A percentile compares a stretch with the other conserved stretches of the same genome.
Conservation (phyloP, 2,888 invertebrate genomes). For the Drosophila incognita region DNA sequence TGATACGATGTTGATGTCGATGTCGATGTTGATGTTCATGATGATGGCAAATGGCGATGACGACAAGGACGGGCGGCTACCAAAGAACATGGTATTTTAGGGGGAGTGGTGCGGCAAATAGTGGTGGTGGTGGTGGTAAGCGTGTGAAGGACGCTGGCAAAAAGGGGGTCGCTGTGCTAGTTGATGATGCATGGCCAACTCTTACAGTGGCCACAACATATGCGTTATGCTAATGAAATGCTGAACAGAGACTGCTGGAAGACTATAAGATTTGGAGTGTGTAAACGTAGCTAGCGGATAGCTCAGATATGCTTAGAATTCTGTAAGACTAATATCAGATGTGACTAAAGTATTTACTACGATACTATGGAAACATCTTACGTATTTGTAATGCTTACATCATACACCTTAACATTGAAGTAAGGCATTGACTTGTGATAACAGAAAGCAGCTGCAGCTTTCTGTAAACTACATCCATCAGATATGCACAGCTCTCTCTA, state of each 20-base stretch:
- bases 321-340: not conserved
- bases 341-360: rapidly evolving
- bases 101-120: not conserved
- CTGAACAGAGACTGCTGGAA: too few relatives aligned
- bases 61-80: constrained; percentile 1
- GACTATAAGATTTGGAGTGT: not conserved
- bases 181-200: not conserved
- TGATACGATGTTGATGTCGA: constrained; percentile 52
- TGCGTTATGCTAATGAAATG: not conserved
- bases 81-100: not conserved
- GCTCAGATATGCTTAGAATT: not conserved
- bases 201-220: constrained; percentile 35
- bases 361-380: not conserved
- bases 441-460: too few relatives aligned
- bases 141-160: constrained; percentile 45
- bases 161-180: constrained; percentile 13
- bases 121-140: constrained; percentile 20
- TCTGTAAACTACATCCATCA: not conserved
- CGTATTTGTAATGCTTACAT: not conserved
- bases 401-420: not conserved
- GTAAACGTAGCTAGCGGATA: not conserved
- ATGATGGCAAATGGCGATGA: constrained; percentile 16
- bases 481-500: not conserved
- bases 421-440: too few relatives aligned
- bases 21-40: constrained; percentile 57